Percentiles rank a stretch among this genome's conserved stretches.
phyloP scores from a whole-genome alignment of 2,888 invertebrate genomes.

The Caenorhabditis sp. region DNA sequence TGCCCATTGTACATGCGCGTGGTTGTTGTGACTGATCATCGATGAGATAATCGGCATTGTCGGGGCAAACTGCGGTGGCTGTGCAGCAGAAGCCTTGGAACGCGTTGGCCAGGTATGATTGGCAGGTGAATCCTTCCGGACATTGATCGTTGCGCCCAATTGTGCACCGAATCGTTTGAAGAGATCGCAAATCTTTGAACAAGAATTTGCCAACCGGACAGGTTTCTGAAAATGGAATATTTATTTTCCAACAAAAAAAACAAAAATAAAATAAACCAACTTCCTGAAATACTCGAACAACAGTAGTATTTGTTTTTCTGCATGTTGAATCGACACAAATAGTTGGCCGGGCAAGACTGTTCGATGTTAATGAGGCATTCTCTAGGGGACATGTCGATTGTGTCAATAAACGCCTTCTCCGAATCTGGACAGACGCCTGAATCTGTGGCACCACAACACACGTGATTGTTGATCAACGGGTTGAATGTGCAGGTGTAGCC shows the following conservation, averaged over 20 bases:
- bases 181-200: constrained; percentile 42
- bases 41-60: constrained; percentile 50
- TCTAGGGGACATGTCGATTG: constrained; percentile 50
- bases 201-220: constrained; percentile 55
- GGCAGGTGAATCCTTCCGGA: constrained; percentile 52
- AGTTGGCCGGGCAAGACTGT: constrained; percentile 53
- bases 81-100: constrained; percentile 59
- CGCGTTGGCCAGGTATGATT: constrained; percentile 48
- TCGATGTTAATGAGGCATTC: constrained; percentile 57
- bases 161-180: constrained; percentile 48
- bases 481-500: constrained; percentile 55
- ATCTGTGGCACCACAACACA: constrained; percentile 63
- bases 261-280: constrained; percentile 14
- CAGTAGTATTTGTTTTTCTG: constrained; percentile 58
- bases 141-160: constrained; percentile 55
- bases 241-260: background rate
- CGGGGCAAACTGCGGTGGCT: constrained; percentile 49
- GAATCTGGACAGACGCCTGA: constrained; percentile 59
- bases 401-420: constrained; percentile 64
- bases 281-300: constrained; percentile 47
- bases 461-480: constrained; percentile 52
- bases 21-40: constrained; percentile 54
- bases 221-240: constrained; percentile 38
- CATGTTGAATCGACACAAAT: constrained; percentile 54
- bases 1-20: constrained; percentile 52